Evolutionary conservation across 2,888 invertebrate species (phyloP).

Genomic region (Caenorhabditis parvicauda): DNA sequence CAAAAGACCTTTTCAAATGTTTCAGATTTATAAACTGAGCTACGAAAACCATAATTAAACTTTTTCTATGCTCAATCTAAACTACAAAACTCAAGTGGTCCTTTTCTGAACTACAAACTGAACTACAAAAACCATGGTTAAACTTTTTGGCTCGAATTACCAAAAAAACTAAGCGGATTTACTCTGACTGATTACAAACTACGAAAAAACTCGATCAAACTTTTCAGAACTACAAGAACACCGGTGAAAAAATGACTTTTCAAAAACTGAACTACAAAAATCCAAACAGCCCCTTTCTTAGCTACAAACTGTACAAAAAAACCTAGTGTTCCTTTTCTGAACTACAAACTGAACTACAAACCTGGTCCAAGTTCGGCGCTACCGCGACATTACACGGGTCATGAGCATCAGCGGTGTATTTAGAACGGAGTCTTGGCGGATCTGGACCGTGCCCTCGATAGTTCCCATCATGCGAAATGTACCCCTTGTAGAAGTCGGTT

Average conservation of each 20-base stretch:
- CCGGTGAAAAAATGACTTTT: no score
- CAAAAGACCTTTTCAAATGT: neutral
- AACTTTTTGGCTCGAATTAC: no score
- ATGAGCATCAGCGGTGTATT: slow-evolving; percentile 53
- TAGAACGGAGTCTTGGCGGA: slow-evolving; percentile 49
- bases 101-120: no score
- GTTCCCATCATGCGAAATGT: slow-evolving; percentile 27
- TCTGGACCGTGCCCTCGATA: slow-evolving; percentile 59
- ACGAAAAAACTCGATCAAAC: no score
- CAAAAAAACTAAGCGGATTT: no score
- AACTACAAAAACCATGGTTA: no score
- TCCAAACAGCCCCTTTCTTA: no score
- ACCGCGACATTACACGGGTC: slow-evolving; percentile 50
- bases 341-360: no score
- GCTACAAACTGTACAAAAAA: neutral
- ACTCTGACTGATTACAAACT: no score
- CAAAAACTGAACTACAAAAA: no score
- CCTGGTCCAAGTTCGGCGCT: slow-evolving; percentile 44
- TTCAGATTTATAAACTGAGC: neutral
- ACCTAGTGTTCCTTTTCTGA: neutral
- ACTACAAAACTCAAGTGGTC: no score
- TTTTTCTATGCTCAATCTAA: neutral
- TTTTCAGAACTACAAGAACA: no score
- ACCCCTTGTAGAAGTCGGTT: slow-evolving; percentile 40
- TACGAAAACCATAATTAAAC: neutral